Conservation (phyloP, 2,797 vertebrate genomes). For the Fratercula arctica region DNA sequence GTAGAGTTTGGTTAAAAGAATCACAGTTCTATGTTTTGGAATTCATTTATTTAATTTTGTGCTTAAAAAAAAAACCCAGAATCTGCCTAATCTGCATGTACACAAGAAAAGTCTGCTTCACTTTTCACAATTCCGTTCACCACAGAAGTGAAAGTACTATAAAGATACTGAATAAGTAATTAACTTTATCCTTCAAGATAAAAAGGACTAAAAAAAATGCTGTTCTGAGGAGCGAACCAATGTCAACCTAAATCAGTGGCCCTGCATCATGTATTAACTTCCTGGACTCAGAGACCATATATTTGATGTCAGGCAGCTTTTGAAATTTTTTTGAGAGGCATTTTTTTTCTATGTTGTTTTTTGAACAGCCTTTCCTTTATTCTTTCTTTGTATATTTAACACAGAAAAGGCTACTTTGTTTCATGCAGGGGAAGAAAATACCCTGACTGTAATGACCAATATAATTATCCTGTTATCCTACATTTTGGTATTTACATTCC, state of each 20-base stretch:
- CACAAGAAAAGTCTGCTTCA: neutral
- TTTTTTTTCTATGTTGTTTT: neutral
- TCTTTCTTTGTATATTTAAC: neutral
- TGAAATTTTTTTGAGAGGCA: neutral
- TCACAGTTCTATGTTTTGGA: neutral
- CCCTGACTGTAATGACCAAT: neutral
- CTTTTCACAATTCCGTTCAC: neutral
- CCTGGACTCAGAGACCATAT: neutral
- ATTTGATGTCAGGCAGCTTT: neutral
- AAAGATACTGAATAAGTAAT: neutral
- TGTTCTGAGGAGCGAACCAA: neutral
- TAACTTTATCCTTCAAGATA: neutral
- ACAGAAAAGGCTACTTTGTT: neutral
- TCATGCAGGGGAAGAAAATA: neutral
- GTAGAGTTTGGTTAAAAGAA: neutral
- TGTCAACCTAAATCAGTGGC: neutral
- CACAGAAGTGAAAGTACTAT: neutral
- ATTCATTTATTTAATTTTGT: neutral
- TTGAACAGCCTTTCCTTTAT: neutral
- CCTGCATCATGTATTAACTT: neutral
- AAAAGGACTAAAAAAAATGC: neutral
- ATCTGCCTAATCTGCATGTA: neutral
- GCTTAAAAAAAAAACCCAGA: fast-evolving
- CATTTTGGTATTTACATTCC: neutral
- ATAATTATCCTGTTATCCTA: neutral